A percentile compares a stretch with the other conserved stretches of the same genome.
Evolutionary conservation across 2,888 invertebrate genomes (phyloP).

Genomic region (Athetis lepigone): DNA sequence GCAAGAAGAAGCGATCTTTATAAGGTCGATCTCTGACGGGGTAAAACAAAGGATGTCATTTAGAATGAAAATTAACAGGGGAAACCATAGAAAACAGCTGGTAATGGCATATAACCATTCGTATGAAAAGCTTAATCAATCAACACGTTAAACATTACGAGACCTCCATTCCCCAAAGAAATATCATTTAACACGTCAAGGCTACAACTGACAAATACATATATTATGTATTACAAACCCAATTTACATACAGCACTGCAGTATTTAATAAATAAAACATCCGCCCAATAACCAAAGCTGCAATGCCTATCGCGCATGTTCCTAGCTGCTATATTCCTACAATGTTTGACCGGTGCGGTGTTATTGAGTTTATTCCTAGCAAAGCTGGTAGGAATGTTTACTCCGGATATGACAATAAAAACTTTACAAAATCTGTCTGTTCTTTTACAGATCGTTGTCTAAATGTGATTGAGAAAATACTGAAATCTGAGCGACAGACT

Average conservation of each 20-base stretch:
- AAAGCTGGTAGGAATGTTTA: conserved; percentile 14
- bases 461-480: background rate
- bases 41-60: no score
- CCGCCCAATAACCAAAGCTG: conserved; percentile 21
- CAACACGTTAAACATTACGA: no score
- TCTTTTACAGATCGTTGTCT: conserved; percentile 17
- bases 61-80: no score
- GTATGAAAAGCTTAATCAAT: no score
- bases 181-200: background rate
- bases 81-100: no score
- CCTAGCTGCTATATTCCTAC: background rate
- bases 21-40: no score
- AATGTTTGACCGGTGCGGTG: background rate
- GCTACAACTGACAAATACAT: background rate
- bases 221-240: background rate
- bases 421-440: no score
- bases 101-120: no score
- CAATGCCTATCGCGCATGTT: background rate
- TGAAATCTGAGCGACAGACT: background rate
- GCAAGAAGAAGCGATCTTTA: no score
- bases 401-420: conserved; percentile 35
- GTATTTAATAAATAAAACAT: conserved; percentile 23
- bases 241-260: conserved; percentile 23
- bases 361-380: conserved; percentile 27
- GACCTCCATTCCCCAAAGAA: no score